These are phyloP conservation scores for Apamea monoglypha DNA, from an alignment of 2,888 invertebrate species.

Conservation along the genomic window DNA sequence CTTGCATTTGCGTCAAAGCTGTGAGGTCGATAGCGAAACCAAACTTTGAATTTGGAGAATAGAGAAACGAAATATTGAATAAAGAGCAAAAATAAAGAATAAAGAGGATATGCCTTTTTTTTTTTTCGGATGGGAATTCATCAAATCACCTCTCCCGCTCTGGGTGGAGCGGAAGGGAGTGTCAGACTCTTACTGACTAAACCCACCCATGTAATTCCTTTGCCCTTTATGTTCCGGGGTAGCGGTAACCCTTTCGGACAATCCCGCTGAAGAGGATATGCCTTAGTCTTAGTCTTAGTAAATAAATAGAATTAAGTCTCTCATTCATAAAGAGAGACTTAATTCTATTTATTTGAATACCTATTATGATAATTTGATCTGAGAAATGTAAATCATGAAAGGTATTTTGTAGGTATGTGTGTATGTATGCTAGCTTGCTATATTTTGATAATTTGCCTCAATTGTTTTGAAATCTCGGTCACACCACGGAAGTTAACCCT, in stretches of 20 bases:
- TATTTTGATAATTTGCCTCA: background rate
- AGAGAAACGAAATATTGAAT: background rate
- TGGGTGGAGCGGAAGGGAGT: too few relatives aligned
- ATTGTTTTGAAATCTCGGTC: background rate
- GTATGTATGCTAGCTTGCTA: background rate
- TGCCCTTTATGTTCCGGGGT: too few relatives aligned
- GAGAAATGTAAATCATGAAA: background rate
- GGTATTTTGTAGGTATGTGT: background rate
- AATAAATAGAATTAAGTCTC: too few relatives aligned
- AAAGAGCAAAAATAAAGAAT: conserved; percentile 17
- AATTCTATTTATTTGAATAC: background rate
- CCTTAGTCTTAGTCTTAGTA: too few relatives aligned
- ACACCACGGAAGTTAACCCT: background rate
- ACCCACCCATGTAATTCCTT: too few relatives aligned
- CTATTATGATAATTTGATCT: background rate
- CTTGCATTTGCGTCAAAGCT: background rate
- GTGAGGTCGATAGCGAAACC: background rate
- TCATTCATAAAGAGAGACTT: background rate
- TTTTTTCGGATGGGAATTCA: too few relatives aligned
- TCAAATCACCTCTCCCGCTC: too few relatives aligned
- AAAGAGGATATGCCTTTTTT: conserved; percentile 30
- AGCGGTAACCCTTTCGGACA: too few relatives aligned
- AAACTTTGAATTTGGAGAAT: conserved; percentile 1
- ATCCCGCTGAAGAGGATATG: conserved; percentile 35
- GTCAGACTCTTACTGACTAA: too few relatives aligned